Evolutionary conservation across 1,140 invertebrate species (phyloP).

Genomic region (Drosophila truncata): DNA sequence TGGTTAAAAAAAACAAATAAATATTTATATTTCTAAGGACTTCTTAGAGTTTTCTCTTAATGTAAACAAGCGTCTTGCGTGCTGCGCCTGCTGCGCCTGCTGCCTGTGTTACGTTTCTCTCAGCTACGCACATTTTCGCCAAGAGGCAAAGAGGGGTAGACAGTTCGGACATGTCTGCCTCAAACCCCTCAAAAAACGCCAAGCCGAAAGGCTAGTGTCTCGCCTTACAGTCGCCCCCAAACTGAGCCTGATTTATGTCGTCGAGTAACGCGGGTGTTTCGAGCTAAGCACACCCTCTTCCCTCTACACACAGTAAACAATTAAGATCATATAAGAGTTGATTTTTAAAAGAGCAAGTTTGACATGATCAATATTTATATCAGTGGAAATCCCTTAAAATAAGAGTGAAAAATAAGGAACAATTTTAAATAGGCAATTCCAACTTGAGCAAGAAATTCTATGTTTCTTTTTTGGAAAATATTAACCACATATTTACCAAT

Average conservation of each 20-base stretch:
- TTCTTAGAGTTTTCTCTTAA: background rate
- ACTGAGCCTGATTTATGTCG: slow-evolving; percentile 69
- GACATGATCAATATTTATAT: background rate
- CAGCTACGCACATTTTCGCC: slow-evolving; percentile 57
- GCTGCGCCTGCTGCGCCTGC: slow-evolving; percentile 31
- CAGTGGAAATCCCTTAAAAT: too few species aligned
- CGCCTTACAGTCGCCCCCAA: slow-evolving; percentile 54
- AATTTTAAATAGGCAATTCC: too few species aligned
- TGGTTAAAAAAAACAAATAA: background rate
- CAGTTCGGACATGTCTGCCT: slow-evolving; percentile 61
- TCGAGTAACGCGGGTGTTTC: slow-evolving; percentile 79
- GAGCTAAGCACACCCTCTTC: slow-evolving; percentile 32
- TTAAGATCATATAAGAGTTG: too few species aligned
- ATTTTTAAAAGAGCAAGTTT: background rate
- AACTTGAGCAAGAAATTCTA: too few species aligned
- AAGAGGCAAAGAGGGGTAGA: slow-evolving; percentile 2
- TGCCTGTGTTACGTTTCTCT: slow-evolving; percentile 66
- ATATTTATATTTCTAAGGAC: background rate
- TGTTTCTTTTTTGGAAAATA: too few species aligned
- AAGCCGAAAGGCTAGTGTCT: slow-evolving; percentile 66
- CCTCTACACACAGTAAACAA: slow-evolving; percentile 4
- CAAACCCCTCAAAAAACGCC: slow-evolving; percentile 28
- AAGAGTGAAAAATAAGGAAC: too few species aligned
- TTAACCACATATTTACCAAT: too few species aligned
- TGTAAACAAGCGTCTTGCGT: slow-evolving; percentile 38